Evolutionary conservation across 2,113 vertebrate species (phyloP), one percentile per base, ranked within the genome.

Genomic region (Chrysemys picta): DNA sequence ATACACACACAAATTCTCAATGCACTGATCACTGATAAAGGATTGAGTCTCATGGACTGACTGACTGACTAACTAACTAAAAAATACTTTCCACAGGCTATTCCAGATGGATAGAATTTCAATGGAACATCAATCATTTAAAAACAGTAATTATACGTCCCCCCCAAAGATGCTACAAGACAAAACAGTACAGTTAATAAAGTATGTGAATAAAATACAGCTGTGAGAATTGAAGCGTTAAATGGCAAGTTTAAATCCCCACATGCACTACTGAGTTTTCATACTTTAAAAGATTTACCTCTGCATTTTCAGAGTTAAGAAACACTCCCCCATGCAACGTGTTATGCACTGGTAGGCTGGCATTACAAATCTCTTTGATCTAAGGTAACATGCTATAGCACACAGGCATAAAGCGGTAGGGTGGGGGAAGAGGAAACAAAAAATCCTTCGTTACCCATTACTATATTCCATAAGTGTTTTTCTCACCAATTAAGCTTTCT

Each of bases 41-140:
- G 42, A 78, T 27, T 47, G 75, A 24, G 24, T 78, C 88, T 94
- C 89, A 80, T 1, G 52, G 25, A 21, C 89, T 6, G 81, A 38
- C 89, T 6, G 81, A 38, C 89, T 72, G 22, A 24, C 89, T 4
- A 87, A 35, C 87, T 8, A 69, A 57, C 5, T 56, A 57, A 38
- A 38, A 21, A 9, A 22, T 21, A 72, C 35, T 90, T 95, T 88
- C 8, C 87, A 82, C 86, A 89, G 84, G 83, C 5, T 0, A 79
- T 85, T 93, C 94, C 84, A 87, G 82, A 83, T 80, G 88, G 80
- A 50, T 19, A 85, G 89, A 21, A 57, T 59, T 11, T 54, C 45
- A 10, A 5, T 0, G 45, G 62, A 96, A 88, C 72, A 35, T 50
- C 87, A 83, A 92, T 31, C 9, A 27, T 86, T 96, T 87, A 56